Evolutionary conservation across 2,797 vertebrate genomes (phyloP), one percentile per base, ranked within the genome.

Genomic region (Rhabdophis nuchalis): DNA sequence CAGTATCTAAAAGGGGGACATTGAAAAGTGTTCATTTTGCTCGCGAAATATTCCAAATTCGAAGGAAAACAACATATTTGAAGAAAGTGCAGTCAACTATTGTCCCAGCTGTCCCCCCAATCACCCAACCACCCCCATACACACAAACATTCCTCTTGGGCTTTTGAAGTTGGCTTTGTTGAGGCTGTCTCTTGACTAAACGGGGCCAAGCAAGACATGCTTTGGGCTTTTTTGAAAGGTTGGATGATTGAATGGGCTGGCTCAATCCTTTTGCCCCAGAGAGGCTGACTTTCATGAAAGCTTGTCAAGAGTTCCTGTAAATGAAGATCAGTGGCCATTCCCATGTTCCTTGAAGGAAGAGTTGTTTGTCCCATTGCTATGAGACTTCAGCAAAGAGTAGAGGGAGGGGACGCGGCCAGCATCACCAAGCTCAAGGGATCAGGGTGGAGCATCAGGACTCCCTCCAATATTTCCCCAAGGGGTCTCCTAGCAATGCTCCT

Each of bases 101-200:
- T 36, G 41, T 85, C 23, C 20, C 68, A 85, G 4, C 52, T 52
- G 25, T 2, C 8, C 32, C 3, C 36, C 32, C 12, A 64, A 2
- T n/a, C n/a, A n/a, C n/a, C 20, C 12, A 0, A 0, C 23, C 29
- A n/a, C 61, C 2, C 13, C n/a, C 2, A 8, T 32, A 68, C 14
- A 32, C n/a, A 68, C 61, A 64, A 14, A 91, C 56, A 77, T 4
- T 53, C 0, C 29, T 25, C 1, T n/a, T 9, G 27, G 18, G 41
- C 53, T 90, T 53, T 41, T 11, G 5, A 72, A 64, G 94, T 25
- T 93, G 90, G 10, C 46, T 53, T 64, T 4, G 86, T 54, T 93
- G 89, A 6, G 1, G n/a, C 29, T 6, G 61, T 29, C 20, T 41
- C 77, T 91, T 52, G 25, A n/a, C 8, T 87, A 61, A 36, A 64